phyloP scores from a whole-genome alignment of 2,113 vertebrate genomes.

The Fukomys damarensis region DNA sequence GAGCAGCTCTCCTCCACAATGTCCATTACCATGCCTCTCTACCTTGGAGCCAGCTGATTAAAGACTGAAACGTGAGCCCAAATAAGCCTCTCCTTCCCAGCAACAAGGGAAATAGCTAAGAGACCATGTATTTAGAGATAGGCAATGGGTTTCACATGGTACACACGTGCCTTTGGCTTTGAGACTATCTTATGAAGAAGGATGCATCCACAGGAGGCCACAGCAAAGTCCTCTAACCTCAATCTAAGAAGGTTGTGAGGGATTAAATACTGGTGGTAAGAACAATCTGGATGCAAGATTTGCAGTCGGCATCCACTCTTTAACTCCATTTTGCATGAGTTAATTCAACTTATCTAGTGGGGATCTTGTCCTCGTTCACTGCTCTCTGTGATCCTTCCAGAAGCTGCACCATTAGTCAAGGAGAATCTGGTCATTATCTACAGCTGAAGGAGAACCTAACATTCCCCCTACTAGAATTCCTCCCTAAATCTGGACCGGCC shows the following conservation, averaged over 20 bases:
- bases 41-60: not conserved
- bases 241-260: not conserved
- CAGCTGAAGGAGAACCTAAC: not conserved
- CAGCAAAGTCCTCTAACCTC: not conserved
- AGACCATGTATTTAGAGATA: not conserved
- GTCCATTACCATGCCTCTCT: not conserved
- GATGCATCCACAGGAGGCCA: not conserved
- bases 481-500: not conserved
- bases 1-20: not conserved
- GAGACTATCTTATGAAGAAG: not conserved
- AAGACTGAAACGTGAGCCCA: not conserved
- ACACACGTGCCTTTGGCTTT: not conserved
- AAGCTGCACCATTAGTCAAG: not conserved
- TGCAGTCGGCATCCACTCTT: not conserved
- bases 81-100: not conserved
- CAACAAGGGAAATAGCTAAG: not conserved
- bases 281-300: not conserved
- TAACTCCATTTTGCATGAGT: not conserved
- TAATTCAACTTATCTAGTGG: not conserved
- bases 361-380: not conserved
- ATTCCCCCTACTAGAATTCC: not conserved
- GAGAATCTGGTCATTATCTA: not conserved
- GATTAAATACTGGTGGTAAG: not conserved
- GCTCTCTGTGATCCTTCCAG: not conserved
- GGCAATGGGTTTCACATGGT: not conserved